Conservation (phyloP, 1,140 invertebrate species). For the Drosophila kanapiae region DNA sequence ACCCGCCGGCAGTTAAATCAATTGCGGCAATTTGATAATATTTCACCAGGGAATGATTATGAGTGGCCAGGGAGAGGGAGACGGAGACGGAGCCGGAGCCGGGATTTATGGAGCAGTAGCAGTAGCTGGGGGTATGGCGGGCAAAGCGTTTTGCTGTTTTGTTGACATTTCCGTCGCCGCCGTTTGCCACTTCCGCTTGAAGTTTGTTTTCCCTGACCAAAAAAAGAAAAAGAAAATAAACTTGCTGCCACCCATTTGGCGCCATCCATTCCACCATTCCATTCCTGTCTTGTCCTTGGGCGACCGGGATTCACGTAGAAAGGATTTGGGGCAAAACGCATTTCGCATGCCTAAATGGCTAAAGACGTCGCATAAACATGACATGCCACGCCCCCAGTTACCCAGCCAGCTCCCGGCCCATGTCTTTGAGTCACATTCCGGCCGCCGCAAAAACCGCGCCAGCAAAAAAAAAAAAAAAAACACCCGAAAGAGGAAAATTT, state of each 20-base stretch:
- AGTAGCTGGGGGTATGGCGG: neutral
- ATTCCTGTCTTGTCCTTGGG: conserved; percentile 59
- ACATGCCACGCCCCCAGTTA: conserved; percentile 64
- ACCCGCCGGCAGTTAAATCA: conserved; percentile 77
- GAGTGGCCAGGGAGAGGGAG: conserved; percentile 36
- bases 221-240: conserved; percentile 11
- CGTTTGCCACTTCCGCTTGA: conserved; percentile 67
- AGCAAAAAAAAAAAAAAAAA: conserved; percentile 29
- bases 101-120: conserved; percentile 35
- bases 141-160: conserved; percentile 64
- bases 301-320: conserved; percentile 68
- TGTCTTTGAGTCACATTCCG: conserved; percentile 72
- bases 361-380: conserved; percentile 82
- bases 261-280: conserved; percentile 25
- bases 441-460: conserved; percentile 43
- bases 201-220: conserved; percentile 63
- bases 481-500: conserved; percentile 42
- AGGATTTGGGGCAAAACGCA: conserved; percentile 77
- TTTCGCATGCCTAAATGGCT: conserved; percentile 82
- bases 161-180: conserved; percentile 76
- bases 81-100: conserved; percentile 7
- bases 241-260: conserved; percentile 29
- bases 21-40: conserved; percentile 82
- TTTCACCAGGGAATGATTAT: conserved; percentile 82
- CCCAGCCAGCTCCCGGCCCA: conserved; percentile 20